Base-by-base conservation (phyloP, 2,797 vertebrate genomes). In the Tympanoctomys barrerae region DNA sequence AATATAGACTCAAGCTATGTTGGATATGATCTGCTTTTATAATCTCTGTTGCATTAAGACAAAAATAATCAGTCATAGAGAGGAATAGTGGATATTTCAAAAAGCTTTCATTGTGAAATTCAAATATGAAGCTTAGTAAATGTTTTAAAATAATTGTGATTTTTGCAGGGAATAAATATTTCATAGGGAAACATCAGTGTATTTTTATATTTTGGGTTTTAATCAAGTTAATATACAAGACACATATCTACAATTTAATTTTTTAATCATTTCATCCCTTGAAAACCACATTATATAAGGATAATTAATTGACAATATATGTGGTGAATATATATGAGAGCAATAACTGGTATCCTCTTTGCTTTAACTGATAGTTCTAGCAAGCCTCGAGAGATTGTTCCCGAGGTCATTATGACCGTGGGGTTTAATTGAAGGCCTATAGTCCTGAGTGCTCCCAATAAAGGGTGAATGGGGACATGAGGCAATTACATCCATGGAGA, bases 121-220 rank as follows among this genome's bases (percentile, higher is more conserved):
- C 7, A 81, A 88, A 54, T 91, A 9, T 28, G 33, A 49, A 42
- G 12, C 70, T 89, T 57, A 66, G 81, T 86, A 85, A 78, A 84
- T 85, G 28, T 80, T 83, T 81, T 89, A 24, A 85, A 90, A 70
- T 71, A 49, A 89, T 88, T 24, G 28, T 88, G 24, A 80, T 92
- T 97, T 97, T 90, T 80, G 49, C 80, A 95, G 11, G 87, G 9
- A 36, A 92, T 70, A 59, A 70, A 61, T 19, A 64, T 49, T 97
- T 93, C 54, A 36, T 85, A 31, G 2, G 1, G 28, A 85, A 91
- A 71, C 90, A 49, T 46, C n/a, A 82, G 64, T 94, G 86, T 26
- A 66, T 89, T 91, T 77, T 91, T 94, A 66, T 82, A 22, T 49
- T 89, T 89, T 83, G 13, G 24, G 21, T 61, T 70, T 78, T 78